Base-by-base conservation (phyloP, 2,113 vertebrate species). In the Prunella fulvescens region DNA sequence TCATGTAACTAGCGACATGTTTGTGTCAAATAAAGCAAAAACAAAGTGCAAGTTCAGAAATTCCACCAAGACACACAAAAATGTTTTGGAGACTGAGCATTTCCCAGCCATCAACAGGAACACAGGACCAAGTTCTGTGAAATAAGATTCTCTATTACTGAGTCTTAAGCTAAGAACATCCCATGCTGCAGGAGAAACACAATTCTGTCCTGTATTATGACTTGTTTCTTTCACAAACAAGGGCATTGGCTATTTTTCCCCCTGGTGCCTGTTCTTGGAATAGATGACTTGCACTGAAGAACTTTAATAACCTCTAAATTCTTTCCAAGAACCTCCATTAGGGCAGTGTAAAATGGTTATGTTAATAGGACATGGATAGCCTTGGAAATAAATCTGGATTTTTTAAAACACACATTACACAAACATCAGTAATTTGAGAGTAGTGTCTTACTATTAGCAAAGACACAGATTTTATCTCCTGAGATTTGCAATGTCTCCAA, bases 321-420 rank as follows among this genome's bases (percentile, higher is more conserved):
- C 70, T 87, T 92, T 91, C 81, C 71, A 91, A 80, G 81, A 88
- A 62, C 58, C 62, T 85, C 70, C 62, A 88, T 62, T 80, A 82
- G 77, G 74, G 58, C 87, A 51, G 16, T 37, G 45, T 62, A 78
- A 83, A 94, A 73, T 64, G 14, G 58, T 67, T 72, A 19, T 29
- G 35, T 39, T 91, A 91, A 35, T 16, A 76, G 78, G 70, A 82
- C 58, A 84, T 0, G 2, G 44, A 45, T 2, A 81, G 50, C 33
- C 45, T 89, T 81, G 61, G 89, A 87, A 95, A 78, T 47, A 88
- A 80, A 74, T 45, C 28, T 83, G 45, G 16, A 71, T 42, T 86
- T 87, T 86, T 84, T 31, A 1, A 87, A 72, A 82, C 42, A 86
- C 62, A 45, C 53, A 57, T 74, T 87, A 71, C 57, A 88, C 65